phyloP scores from a whole-genome alignment of 2,888 invertebrate genomes.

The Drosophila pseudotalamancana region DNA sequence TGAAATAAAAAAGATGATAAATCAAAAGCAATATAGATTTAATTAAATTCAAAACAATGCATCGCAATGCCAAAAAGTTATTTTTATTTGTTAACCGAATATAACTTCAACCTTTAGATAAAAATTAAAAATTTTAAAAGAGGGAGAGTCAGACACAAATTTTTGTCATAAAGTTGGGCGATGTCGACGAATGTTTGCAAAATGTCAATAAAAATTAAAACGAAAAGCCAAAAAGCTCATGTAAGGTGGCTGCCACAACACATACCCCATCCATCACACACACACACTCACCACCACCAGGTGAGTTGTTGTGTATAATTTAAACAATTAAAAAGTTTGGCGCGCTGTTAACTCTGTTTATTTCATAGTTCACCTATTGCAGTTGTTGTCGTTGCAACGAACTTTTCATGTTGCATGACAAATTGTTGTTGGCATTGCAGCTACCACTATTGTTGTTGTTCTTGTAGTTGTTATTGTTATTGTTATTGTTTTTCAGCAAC shows the following conservation, averaged over 20 bases:
- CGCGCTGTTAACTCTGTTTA: conserved; percentile 44
- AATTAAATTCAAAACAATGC: too few species aligned
- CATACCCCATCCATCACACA: conserved; percentile 1
- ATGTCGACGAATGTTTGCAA: conserved; percentile 9
- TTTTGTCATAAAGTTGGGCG: conserved; percentile 36
- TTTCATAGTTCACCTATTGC: conserved; percentile 50
- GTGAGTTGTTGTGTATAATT: conserved; percentile 58
- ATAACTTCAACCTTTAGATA: neutral
- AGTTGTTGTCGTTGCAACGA: conserved; percentile 25
- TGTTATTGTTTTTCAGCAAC: conserved; percentile 36
- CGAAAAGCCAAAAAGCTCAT: conserved; percentile 48
- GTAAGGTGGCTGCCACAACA: conserved; percentile 41
- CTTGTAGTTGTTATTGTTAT: too few species aligned
- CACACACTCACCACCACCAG: conserved; percentile 14
- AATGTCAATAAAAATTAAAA: conserved; percentile 66
- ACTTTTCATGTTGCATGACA: conserved; percentile 63
- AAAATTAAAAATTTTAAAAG: too few species aligned
- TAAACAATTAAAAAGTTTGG: conserved; percentile 72
- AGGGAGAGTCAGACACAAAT: conserved; percentile 8
- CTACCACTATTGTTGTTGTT: conserved; percentile 16
- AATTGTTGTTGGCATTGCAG: conserved; percentile 30
- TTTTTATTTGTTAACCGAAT: conserved; percentile 26
- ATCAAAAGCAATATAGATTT: too few species aligned
- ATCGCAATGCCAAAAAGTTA: too few species aligned
- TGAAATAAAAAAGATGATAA: too few species aligned